A percentile compares a stretch with the other conserved stretches of the same genome.
Conservation (phyloP, 2,113 vertebrate genomes). For the Callipepla californica region DNA sequence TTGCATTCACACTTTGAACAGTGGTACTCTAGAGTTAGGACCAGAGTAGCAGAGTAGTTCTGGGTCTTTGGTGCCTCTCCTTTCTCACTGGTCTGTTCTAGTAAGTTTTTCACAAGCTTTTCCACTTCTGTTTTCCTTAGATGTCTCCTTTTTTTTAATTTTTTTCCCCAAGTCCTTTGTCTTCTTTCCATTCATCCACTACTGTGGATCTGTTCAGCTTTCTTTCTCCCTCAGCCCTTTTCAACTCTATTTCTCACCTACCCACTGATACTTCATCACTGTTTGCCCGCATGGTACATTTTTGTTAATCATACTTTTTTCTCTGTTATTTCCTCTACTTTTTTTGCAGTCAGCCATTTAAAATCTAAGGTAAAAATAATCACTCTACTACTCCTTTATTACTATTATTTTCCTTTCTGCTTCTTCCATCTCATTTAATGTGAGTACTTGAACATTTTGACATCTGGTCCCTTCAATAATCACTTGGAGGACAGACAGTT, state of each 20-base stretch:
- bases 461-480: not conserved
- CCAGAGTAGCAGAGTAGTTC: rapidly evolving
- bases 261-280: not conserved
- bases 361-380: not conserved
- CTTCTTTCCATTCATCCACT: not conserved
- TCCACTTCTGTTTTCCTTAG: not conserved
- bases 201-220: not conserved
- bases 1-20: not conserved
- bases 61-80: not conserved
- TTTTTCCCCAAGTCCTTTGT: not conserved
- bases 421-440: not conserved
- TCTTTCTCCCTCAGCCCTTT: not conserved
- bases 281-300: not conserved
- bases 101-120: not conserved
- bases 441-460: not conserved
- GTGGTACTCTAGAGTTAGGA: not conserved
- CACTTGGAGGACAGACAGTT: not conserved
- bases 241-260: not conserved
- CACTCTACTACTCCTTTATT: not conserved
- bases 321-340: not conserved
- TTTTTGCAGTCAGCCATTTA: not conserved
- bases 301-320: not conserved
- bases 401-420: not conserved
- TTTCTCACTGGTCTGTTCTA: not conserved
- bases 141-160: not conserved